Evolutionary conservation across 2,113 vertebrate genomes (phyloP).

Genomic region (Pteropus alecto): DNA sequence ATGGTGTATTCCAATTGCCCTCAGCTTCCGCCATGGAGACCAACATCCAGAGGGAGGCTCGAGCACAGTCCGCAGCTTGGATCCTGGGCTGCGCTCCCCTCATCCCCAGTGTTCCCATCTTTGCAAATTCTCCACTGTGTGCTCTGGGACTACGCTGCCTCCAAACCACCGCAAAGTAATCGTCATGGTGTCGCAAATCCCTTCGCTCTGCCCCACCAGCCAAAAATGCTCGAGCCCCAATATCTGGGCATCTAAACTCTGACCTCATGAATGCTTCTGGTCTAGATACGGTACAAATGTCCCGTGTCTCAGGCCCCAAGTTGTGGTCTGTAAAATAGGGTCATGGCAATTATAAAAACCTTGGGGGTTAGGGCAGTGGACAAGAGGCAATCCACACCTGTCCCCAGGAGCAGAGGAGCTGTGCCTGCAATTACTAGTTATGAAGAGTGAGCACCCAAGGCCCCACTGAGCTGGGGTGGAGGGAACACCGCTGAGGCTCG

Average conservation of each 20-base stretch:
- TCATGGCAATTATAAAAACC: neutral
- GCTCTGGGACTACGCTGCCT: neutral
- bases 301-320: neutral
- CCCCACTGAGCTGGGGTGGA: neutral
- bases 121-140: too few species aligned
- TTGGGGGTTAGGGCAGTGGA: fast-evolving
- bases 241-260: neutral
- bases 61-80: too few species aligned
- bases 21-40: fast-evolving
- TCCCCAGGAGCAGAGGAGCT: neutral
- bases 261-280: neutral
- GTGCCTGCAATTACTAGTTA: fast-evolving
- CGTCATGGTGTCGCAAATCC: fast-evolving
- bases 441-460: neutral
- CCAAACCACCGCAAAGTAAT: neutral
- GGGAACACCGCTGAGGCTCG: too few species aligned
- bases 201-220: neutral
- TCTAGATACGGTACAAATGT: neutral
- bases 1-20: too few species aligned
- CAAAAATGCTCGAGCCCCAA: neutral
- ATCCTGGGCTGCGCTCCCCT: too few species aligned
- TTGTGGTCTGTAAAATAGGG: neutral
- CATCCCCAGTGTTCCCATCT: neutral
- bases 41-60: neutral
- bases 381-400: neutral